These are phyloP conservation scores for Solenodon paradoxus DNA, from an alignment of 2,113 vertebrate species.

Conservation along the genomic window DNA sequence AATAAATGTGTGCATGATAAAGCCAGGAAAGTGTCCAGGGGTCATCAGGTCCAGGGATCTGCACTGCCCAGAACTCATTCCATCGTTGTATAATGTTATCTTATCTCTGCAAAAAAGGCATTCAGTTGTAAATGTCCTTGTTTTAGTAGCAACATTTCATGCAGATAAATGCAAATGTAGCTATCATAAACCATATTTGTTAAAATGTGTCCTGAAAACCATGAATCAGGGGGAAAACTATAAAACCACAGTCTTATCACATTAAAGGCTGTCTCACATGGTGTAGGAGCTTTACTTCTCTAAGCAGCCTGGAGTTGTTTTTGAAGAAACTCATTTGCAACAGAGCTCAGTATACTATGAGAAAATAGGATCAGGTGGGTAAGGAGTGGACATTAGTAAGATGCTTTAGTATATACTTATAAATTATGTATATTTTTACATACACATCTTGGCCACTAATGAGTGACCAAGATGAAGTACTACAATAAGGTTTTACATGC, in stretches of 20 bases:
- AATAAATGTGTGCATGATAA: slow-evolving; percentile 65
- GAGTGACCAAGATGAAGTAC: not conserved
- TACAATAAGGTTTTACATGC: not conserved
- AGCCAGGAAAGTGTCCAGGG: slow-evolving; percentile 71
- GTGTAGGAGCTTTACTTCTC: slow-evolving; percentile 43
- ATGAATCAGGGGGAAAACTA: slow-evolving; percentile 60
- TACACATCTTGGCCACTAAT: not conserved
- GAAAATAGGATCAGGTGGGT: not conserved
- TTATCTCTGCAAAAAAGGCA: slow-evolving; percentile 79
- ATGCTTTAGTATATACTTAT: not conserved
- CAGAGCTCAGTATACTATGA: not conserved
- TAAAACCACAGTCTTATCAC: slow-evolving; percentile 45
- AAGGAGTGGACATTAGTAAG: not conserved
- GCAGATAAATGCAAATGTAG: slow-evolving; percentile 75
- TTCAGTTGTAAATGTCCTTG: slow-evolving; percentile 71
- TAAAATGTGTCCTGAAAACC: slow-evolving; percentile 52
- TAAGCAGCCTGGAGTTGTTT: slow-evolving; percentile 3
- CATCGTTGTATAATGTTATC: slow-evolving; percentile 76
- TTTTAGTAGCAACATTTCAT: slow-evolving; percentile 76
- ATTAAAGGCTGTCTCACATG: slow-evolving; percentile 56
- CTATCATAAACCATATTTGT: slow-evolving; percentile 56
- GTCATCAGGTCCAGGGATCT: slow-evolving; percentile 72
- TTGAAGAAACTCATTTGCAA: slow-evolving; percentile 25
- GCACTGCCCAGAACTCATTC: slow-evolving; percentile 75
- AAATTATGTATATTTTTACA: not conserved